Evolutionary conservation across 2,797 vertebrate genomes (phyloP).

Genomic region (Anguilla pacifica): DNA sequence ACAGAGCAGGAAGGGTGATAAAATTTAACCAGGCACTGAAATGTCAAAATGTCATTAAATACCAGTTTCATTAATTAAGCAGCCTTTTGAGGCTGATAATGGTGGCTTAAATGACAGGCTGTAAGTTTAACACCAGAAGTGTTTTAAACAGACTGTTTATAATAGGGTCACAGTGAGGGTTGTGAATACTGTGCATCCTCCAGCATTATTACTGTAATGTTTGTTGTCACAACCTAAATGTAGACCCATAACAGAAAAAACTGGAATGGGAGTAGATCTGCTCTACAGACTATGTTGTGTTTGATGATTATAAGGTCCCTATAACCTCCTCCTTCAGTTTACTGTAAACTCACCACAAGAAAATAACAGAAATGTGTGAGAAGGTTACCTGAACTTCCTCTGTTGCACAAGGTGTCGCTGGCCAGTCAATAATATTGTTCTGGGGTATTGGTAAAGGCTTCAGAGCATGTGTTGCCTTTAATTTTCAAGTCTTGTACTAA

Average conservation of each 20-base stretch:
- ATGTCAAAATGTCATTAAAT: slow-evolving; percentile 13
- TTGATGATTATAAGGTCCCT: background rate
- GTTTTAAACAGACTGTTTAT: background rate
- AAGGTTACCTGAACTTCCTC: background rate
- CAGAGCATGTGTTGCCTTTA: slow-evolving; percentile 1
- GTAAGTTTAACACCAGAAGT: background rate
- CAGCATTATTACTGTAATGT: background rate
- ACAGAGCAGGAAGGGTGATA: background rate
- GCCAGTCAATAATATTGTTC: background rate
- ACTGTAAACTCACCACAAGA: background rate
- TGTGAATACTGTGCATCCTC: background rate
- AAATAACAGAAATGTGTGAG: background rate
- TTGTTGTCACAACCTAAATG: slow-evolving; percentile 10
- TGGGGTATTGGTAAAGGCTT: background rate
- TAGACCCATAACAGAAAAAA: background rate
- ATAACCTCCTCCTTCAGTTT: background rate
- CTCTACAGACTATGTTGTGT: background rate
- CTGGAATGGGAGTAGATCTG: background rate
- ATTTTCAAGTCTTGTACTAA: background rate
- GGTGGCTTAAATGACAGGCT: background rate
- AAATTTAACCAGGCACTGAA: background rate
- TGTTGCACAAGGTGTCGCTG: background rate
- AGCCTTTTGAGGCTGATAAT: background rate
- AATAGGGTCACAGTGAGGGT: background rate
- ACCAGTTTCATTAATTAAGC: background rate